These are phyloP conservation scores for Scomber colias DNA, from an alignment of 2,113 vertebrate species.

Conservation along the genomic window DNA sequence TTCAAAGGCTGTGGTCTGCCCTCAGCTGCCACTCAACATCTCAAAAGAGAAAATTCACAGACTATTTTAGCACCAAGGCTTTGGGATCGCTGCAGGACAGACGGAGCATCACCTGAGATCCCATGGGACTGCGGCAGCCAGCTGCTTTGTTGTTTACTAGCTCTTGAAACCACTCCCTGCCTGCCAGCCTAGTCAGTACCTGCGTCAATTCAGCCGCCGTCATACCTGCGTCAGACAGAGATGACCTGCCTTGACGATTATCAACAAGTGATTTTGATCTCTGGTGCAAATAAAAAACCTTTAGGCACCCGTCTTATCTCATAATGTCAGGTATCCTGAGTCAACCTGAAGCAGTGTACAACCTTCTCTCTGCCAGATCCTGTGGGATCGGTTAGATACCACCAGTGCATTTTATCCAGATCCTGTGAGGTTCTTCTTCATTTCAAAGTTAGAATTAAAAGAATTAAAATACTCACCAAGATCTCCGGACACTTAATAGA, in stretches of 20 bases:
- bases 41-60: constrained; percentile 7
- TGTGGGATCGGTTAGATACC: no score
- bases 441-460: background rate
- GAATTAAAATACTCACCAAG: background rate
- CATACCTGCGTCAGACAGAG: background rate
- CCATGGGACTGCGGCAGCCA: constrained; percentile 45
- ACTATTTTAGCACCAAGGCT: constrained; percentile 43
- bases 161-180: constrained; percentile 30
- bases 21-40: constrained; percentile 21
- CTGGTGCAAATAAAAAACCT: constrained; percentile 4
- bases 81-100: constrained; percentile 42
- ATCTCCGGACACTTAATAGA: background rate
- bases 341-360: background rate
- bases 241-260: background rate
- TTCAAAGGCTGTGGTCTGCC: constrained; percentile 4
- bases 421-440: background rate
- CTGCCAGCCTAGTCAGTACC: background rate
- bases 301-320: background rate
- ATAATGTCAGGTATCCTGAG: background rate
- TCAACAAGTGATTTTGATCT: background rate
- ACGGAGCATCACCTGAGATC: constrained; percentile 46
- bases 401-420: background rate
- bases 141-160: constrained; percentile 42
- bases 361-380: background rate
- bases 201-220: background rate